A percentile compares a stretch with the other conserved stretches of the same genome.
Evolutionary conservation across 2,888 invertebrate species (phyloP).

Genomic region (Meganola albula): DNA sequence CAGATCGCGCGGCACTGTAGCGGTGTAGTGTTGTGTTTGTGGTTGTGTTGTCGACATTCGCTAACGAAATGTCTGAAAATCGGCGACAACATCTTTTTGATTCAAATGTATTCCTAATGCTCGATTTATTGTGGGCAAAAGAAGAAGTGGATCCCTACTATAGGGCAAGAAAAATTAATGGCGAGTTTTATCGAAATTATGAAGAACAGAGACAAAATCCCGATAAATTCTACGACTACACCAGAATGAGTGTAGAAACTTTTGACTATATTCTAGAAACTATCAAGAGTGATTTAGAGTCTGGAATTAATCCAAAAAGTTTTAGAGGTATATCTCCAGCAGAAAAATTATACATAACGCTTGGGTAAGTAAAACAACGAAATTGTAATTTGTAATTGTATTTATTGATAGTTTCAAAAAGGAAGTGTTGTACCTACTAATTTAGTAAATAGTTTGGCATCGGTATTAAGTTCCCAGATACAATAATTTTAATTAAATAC

Average conservation of each 20-base stretch:
- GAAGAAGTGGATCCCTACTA: slow-evolving; percentile 13
- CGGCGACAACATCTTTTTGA: slow-evolving; percentile 4
- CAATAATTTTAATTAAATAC: slow-evolving; percentile 12
- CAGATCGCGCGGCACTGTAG: slow-evolving; percentile 16
- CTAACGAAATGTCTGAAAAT: slow-evolving; percentile 2
- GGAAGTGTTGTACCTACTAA: slow-evolving; percentile 10
- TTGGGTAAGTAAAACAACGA: slow-evolving; percentile 15
- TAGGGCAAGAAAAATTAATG: slow-evolving; percentile 14
- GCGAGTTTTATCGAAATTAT: slow-evolving; percentile 21
- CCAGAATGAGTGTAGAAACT: slow-evolving; percentile 23
- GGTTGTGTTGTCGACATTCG: slow-evolving; percentile 11
- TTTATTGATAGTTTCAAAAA: slow-evolving; percentile 17
- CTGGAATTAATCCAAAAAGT: slow-evolving; percentile 6
- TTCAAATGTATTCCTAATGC: slow-evolving; percentile 9
- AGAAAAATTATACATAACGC: slow-evolving; percentile 17
- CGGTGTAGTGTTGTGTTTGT: slow-evolving; percentile 15
- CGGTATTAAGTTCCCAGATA: slow-evolving; percentile 12
- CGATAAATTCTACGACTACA: slow-evolving; percentile 22
- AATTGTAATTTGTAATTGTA: slow-evolving; percentile 15
- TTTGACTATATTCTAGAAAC: slow-evolving; percentile 22
- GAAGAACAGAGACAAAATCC: slow-evolving; percentile 21
- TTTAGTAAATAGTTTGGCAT: slow-evolving; percentile 20
- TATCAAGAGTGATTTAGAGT: slow-evolving; percentile 16
- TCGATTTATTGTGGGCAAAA: slow-evolving; percentile 16
- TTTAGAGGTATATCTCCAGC: slow-evolving; percentile 16